A percentile compares a stretch with the other conserved stretches of the same genome.
Conservation (phyloP, 2,888 invertebrate species). For the Leptopilina drosophilae region DNA sequence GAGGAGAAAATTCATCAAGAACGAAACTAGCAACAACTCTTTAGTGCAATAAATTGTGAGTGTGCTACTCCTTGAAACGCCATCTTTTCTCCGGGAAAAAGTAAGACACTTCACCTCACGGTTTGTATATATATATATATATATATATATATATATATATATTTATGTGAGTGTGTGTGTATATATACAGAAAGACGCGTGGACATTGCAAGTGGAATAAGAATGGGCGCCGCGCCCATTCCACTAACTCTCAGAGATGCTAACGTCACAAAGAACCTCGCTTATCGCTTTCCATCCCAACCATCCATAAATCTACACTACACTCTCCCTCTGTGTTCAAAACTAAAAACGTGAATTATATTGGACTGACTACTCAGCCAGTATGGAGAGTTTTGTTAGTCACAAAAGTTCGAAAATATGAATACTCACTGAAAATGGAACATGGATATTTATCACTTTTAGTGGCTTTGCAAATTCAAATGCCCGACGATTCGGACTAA, state of each 20-base stretch:
- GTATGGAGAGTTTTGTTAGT: constrained; percentile 5
- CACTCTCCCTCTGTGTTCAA: background rate
- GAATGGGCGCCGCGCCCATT: too few relatives aligned
- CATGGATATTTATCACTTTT: constrained; percentile 10
- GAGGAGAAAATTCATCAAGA: constrained; percentile 1
- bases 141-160: background rate
- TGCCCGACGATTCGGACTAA: background rate
- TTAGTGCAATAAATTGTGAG: constrained; percentile 5
- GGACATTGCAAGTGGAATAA: too few relatives aligned
- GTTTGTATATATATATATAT: background rate
- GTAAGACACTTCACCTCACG: background rate
- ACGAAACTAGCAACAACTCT: background rate
- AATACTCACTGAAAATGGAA: background rate
- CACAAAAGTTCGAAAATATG: constrained; percentile 13
- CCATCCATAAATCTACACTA: background rate
- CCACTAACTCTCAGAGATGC: too few relatives aligned
- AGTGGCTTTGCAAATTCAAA: background rate
- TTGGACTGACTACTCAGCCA: background rate
- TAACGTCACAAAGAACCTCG: background rate
- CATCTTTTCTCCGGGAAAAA: background rate
- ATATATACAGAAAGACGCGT: too few relatives aligned
- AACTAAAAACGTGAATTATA: constrained; percentile 15
- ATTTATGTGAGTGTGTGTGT: background rate
- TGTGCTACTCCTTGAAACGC: background rate
- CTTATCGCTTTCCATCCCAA: constrained; percentile 6